Conservation (phyloP, 2,888 invertebrate species). For the Pollenia amentaria region DNA sequence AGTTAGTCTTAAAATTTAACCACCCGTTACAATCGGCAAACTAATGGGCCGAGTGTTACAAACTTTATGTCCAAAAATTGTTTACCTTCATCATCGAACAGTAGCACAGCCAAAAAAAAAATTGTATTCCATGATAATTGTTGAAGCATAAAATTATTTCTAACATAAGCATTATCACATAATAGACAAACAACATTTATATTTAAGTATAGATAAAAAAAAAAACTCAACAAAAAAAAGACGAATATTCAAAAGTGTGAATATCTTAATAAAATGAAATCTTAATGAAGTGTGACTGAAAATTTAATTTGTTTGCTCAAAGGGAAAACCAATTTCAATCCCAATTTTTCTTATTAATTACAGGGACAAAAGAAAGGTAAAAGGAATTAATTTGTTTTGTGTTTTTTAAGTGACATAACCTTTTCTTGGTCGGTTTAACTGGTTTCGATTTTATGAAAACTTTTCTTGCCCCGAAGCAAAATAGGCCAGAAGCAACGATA, state of each 20-base stretch:
- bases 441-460: no score
- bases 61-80: no score
- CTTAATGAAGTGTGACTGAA: not conserved
- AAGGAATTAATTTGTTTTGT: not conserved
- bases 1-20: no score
- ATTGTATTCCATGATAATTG: not conserved
- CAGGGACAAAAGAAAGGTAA: not conserved
- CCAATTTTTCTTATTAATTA: not conserved
- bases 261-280: constrained; percentile 2
- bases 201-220: not conserved
- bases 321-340: not conserved
- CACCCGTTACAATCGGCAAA: no score
- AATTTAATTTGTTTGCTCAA: not conserved
- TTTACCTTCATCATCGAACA: not conserved
- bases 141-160: constrained; percentile 28
- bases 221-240: not conserved
- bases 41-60: no score
- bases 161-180: constrained; percentile 5
- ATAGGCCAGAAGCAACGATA: no score
- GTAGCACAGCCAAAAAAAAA: not conserved
- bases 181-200: not conserved
- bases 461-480: no score
- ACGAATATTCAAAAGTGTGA: not conserved
- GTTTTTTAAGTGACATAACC: no score
- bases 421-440: no score